These are phyloP conservation scores for Invenusta paracnida DNA, from an alignment of 2,888 invertebrate genomes.

Conservation along the genomic window DNA sequence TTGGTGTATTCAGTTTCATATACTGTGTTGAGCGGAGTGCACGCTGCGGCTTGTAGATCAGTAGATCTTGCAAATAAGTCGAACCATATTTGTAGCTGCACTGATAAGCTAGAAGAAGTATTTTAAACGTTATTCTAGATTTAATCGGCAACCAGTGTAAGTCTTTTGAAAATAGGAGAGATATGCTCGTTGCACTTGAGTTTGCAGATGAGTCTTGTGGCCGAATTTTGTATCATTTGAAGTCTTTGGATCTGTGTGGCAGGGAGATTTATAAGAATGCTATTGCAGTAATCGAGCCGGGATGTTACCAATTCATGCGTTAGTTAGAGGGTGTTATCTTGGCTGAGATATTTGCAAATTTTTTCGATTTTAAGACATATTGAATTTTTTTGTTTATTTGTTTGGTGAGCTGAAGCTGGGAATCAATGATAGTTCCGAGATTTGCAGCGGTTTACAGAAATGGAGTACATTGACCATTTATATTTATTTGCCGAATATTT, in stretches of 20 bases:
- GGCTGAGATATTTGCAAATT: constrained; percentile 5
- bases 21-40: constrained; percentile 9
- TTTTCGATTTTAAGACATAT: not conserved
- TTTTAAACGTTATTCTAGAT: not conserved
- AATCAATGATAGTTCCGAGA: constrained; percentile 25
- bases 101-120: not conserved
- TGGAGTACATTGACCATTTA: not conserved
- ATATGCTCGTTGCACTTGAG: not conserved
- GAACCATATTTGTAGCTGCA: not conserved
- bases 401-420: constrained; percentile 12
- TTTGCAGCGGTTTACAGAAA: constrained; percentile 1
- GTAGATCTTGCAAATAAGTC: not conserved
- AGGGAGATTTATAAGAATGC: constrained; percentile 25
- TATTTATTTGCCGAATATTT: constrained; percentile 26
- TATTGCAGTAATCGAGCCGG: not conserved
- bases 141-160: not conserved
- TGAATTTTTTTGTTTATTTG: constrained; percentile 20
- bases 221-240: constrained; percentile 25
- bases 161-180: not conserved
- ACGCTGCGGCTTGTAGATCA: not conserved
- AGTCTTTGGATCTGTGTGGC: constrained; percentile 25
- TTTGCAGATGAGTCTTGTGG: constrained; percentile 18
- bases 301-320: constrained; percentile 22
- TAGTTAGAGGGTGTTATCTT: not conserved
- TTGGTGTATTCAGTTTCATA: constrained; percentile 15